Evolutionary conservation across 2,113 vertebrate species (phyloP), one percentile per base, ranked within the genome.

Genomic region (Thalassarche chlororhynchos): DNA sequence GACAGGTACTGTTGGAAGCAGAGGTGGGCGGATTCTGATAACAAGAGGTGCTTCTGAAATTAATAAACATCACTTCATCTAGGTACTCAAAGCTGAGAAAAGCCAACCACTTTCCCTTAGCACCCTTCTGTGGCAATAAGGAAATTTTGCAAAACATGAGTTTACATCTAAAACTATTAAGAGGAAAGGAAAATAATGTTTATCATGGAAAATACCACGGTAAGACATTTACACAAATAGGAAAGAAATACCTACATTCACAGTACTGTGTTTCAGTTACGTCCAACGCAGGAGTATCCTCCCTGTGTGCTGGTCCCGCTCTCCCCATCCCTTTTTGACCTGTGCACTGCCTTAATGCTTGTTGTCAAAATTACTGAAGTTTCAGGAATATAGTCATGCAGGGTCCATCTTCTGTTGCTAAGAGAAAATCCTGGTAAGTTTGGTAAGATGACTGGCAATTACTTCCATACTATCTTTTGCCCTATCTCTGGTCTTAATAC

Each of bases 41-140:
- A 34, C 29, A 62, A 17, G 40, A 79, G 61, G 7, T 42, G 28
- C 57, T 93, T 69, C 64, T 77, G 78, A 91, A 90, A 96, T 90
- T 80, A 80, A 52, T 51, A 66, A 79, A 55, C 10, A 7, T 47
- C 11, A 2, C 15, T 38, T 31, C 23, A 49, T 81, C 28, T 46
- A 14, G 32, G 16, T 21, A 38, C 49, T 38, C 40, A 55, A 18
- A 80, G 24, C 58, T 76, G 81, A 76, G 80, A 51, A 85, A 61
- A 89, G 10, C 9, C 14, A 8, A 8, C 8, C 19, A 0, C 32
- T 84, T 91, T 62, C 47, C 57, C 44, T 87, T 34, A 26, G 34
- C 77, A 76, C 23, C 28, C 17, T 84, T 95, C 47, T 0, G 6
- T 9, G 34, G 47, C 52, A 38, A 64, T 7, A 40, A 60, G 49